A percentile compares a stretch with the other conserved stretches of the same genome.
These are phyloP conservation scores for Campoletis raptor DNA, from an alignment of 2,888 invertebrate species.

Conservation along the genomic window DNA sequence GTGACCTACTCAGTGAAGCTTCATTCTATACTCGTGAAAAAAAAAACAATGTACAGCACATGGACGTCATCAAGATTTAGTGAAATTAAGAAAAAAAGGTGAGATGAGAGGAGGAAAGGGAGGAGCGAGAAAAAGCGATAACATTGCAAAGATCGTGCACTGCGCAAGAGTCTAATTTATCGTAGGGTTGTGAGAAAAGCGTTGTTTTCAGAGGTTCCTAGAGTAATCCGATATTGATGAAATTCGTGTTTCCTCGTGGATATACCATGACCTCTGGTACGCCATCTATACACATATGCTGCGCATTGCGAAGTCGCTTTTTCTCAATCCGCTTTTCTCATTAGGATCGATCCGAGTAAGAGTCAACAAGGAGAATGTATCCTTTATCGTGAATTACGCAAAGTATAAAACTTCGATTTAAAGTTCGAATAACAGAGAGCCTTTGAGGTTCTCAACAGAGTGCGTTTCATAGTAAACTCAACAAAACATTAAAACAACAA, in stretches of 20 bases:
- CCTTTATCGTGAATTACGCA: neutral
- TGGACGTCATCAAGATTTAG: constrained; percentile 7
- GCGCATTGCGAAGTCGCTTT: constrained; percentile 60
- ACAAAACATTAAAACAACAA: neutral
- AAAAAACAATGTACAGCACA: constrained; percentile 1
- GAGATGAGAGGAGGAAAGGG: neutral
- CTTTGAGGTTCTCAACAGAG: neutral
- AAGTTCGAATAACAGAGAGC: neutral
- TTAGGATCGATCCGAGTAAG: constrained; percentile 51
- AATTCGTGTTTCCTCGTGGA: constrained; percentile 48
- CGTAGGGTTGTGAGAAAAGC: constrained; percentile 28
- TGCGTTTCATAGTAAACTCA: neutral
- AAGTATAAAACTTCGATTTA: neutral
- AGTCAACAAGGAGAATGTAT: constrained; percentile 3
- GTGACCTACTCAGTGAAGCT: constrained; percentile 35
- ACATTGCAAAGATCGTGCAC: constrained; percentile 12
- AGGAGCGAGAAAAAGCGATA: neutral
- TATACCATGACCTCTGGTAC: neutral
- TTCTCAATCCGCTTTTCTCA: constrained; percentile 25
- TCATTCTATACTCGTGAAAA: neutral
- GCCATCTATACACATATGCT: neutral
- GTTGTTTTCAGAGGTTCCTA: constrained; percentile 57
- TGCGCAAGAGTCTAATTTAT: constrained; percentile 55
- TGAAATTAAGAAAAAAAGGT: neutral
- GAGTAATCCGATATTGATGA: constrained; percentile 60